Evolutionary conservation across 2,797 vertebrate genomes (phyloP), one percentile per base, ranked within the genome.

Genomic region (Pempheris klunzingeri): DNA sequence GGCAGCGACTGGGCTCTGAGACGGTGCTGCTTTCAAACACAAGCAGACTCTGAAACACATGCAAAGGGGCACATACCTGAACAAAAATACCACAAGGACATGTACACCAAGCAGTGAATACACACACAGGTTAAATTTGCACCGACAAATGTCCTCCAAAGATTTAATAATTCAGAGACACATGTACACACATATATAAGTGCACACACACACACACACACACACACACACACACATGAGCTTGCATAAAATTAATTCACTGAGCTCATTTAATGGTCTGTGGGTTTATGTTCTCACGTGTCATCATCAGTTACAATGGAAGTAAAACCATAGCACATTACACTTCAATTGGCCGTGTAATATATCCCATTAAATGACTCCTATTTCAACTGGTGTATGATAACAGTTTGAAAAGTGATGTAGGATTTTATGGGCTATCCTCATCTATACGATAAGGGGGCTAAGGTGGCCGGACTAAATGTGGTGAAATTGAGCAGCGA

Each of bases 321-420:
- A 87, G 88, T 89, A 91, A 92, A 92, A 90, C 79, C 79, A 30
- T 69, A 80, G 81, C 80, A 88, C 88, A 91, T 93, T 92, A 91
- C 82, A 87, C 90, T 87, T 90, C 89, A 93, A 93, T 94, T 94
- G 93, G 88, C 83, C 88, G 17, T 92, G 90, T 92, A 93, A 92
- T 92, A 86, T 30, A 39, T 77, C 74, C 83, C 85, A 90, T 92
- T 90, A 91, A 92, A 88, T 78, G 78, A 87, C 81, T 88, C 79
- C 85, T 79, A 84, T 92, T 91, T 91, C 83, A 86, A 81, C 83
- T 52, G 68, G 71, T 86, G 82, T 88, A 88, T 81, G 86, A 91
- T 90, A 93, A 92, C 91, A 88, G 86, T 91, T 90, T 89, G 81
- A 90, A 86, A 92, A 88, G 87, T 74, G 78, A 88, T 88, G 75